Percentiles rank a stretch among this genome's conserved stretches.
Evolutionary conservation across 2,888 invertebrate genomes (phyloP).

Genomic region (Platycnemis pennipes): DNA sequence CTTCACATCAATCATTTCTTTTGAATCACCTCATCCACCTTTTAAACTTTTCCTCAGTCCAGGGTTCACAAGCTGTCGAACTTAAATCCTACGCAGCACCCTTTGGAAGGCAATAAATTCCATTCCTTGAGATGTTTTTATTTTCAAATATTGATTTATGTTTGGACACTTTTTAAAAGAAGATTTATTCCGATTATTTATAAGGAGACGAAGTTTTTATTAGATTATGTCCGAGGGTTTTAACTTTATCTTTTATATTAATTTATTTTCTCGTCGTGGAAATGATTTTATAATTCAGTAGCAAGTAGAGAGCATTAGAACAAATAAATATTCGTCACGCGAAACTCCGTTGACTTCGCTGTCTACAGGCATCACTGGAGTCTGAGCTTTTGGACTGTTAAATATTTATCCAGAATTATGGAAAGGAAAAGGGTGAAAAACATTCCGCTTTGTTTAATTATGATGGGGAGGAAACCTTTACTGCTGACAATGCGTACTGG

Average conservation of each 20-base stretch:
- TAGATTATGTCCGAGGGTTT: no score
- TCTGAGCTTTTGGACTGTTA: not conserved
- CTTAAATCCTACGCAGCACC: not conserved
- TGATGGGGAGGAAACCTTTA: not conserved
- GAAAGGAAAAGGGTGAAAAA: not conserved
- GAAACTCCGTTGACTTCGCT: not conserved
- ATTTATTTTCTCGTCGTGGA: no score
- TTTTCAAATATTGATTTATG: no score
- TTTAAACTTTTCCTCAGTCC: not conserved
- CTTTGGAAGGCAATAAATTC: no score
- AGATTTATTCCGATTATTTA: no score
- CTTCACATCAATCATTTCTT: not conserved
- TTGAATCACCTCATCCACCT: not conserved
- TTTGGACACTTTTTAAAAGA: no score
- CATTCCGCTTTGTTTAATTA: not conserved
- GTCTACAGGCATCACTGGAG: not conserved
- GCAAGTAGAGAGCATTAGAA: no score
- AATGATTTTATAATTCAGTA: no score
- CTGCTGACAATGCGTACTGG: not conserved
- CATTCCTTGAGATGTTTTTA: no score
- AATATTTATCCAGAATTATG: not conserved
- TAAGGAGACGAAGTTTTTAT: no score
- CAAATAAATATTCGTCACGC: no score
- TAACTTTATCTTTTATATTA: no score
- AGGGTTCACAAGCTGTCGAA: not conserved